Conservation (phyloP, 2,888 invertebrate species). For the Saturnia japonica region DNA sequence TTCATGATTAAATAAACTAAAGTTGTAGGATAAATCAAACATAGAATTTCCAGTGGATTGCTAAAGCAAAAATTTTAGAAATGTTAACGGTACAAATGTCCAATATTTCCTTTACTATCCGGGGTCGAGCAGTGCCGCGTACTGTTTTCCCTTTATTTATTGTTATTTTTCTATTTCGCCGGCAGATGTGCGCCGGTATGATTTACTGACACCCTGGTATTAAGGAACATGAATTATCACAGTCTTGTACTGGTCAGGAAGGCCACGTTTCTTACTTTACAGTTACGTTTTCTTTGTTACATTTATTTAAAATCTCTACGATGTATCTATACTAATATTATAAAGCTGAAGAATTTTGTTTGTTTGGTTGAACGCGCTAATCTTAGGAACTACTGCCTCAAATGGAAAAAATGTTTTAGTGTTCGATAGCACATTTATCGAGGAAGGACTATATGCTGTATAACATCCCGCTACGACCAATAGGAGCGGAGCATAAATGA, state of each 20-base stretch:
- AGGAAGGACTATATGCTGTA: too few relatives aligned
- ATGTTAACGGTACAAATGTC: conserved; percentile 24
- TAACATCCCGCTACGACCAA: too few relatives aligned
- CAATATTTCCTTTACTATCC: conserved; percentile 33
- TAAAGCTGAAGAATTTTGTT: too few relatives aligned
- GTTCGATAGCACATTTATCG: too few relatives aligned
- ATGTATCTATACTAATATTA: too few relatives aligned
- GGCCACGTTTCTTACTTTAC: conserved; percentile 14
- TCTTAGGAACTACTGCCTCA: too few relatives aligned
- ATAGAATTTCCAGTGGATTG: neutral
- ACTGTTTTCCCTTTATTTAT: conserved; percentile 72
- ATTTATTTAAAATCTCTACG: neutral
- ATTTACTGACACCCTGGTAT: conserved; percentile 75
- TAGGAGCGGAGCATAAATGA: too few relatives aligned
- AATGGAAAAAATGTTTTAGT: too few relatives aligned
- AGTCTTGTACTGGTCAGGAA: conserved; percentile 49
- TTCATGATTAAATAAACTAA: neutral
- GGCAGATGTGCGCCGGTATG: conserved; percentile 77
- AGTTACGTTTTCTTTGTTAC: neutral
- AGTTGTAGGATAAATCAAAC: neutral
- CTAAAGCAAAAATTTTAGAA: conserved; percentile 4
- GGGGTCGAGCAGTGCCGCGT: conserved; percentile 26
- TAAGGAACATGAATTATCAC: conserved; percentile 73
- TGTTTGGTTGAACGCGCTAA: too few relatives aligned
- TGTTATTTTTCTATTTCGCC: conserved; percentile 82